Evolutionary conservation across 2,888 invertebrate species (phyloP), one percentile per base, ranked within the genome.

Genomic region (Blomia tropicalis): DNA sequence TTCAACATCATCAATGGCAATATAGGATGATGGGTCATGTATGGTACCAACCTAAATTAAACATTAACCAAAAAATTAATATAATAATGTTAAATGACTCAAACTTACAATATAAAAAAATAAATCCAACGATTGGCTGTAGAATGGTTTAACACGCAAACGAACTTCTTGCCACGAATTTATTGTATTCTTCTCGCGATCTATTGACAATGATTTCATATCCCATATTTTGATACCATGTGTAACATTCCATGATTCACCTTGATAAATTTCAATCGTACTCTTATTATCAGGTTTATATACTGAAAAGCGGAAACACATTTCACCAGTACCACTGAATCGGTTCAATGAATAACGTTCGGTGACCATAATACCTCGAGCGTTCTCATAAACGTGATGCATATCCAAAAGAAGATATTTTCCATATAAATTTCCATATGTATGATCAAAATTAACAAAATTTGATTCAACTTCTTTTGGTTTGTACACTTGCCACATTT

Each of bases 101-200:
- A 41, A 41, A 41, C 41, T 41, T 41, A 41, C 51, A 47, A 47
- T 47, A 19, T 25, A 47, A n/a, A 47, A 47, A n/a, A 47, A 47
- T n/a, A 47, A 47, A 47, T 47, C 51, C 23, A 14, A 14, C 22
- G 51, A 7, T 14, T 22, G 7, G 7, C 11, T n/a, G 7, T 25
- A 14, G 22, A 22, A 14, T 47, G 51, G 51, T 47, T 47, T 47
- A 11, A 14, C 51, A 7, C 7, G 14, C 7, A 47, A 11, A 14
- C 27, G 7, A n/a, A 47, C 7, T 14, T 11, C 51, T 27, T 47
- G 7, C 51, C 51, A 47, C 7, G 7, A 7, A 36, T 11, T 11
- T 36, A 36, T 11, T 36, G 7, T 17, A 36, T 36, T 36, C 17
- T 47, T 27, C 7, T 27, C 22, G 7, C n/a, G 7, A 41, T 41